These are phyloP conservation scores for Liopterus haemorrhoidalis DNA, from an alignment of 2,888 invertebrate genomes.

Conservation along the genomic window DNA sequence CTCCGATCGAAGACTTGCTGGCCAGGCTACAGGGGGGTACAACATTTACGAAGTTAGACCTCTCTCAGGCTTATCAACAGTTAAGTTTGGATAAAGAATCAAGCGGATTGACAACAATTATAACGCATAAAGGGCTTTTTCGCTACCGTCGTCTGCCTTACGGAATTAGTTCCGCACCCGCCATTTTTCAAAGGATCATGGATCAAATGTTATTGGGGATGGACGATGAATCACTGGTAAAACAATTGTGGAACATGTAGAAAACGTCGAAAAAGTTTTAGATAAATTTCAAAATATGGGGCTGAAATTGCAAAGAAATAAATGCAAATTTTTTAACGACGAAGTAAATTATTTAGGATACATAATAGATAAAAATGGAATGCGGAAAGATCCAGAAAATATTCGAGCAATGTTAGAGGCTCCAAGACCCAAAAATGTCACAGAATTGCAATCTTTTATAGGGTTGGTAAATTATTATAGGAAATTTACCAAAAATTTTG, in stretches of 20 bases:
- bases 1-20: constrained; percentile 28
- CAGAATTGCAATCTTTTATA: constrained; percentile 16
- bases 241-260: neutral
- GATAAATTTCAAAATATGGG: constrained; percentile 23
- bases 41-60: constrained; percentile 40
- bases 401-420: constrained; percentile 10
- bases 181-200: constrained; percentile 27
- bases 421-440: constrained; percentile 9
- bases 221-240: neutral
- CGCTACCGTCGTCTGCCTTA: constrained; percentile 30
- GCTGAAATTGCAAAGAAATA: constrained; percentile 25
- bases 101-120: constrained; percentile 34
- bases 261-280: neutral
- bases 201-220: constrained; percentile 14
- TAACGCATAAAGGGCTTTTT: constrained; percentile 37
- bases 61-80: constrained; percentile 40
- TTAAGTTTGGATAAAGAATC: constrained; percentile 35
- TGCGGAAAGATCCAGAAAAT: constrained; percentile 3
- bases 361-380: constrained; percentile 11
- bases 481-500: constrained; percentile 24
- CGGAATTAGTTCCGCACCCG: constrained; percentile 28
- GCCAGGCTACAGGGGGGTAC: constrained; percentile 33
- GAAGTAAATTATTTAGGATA: constrained; percentile 31
- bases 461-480: constrained; percentile 29
- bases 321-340: constrained; percentile 33